phyloP scores from a whole-genome alignment of 1,140 invertebrate species.

The Achroia grisella region DNA sequence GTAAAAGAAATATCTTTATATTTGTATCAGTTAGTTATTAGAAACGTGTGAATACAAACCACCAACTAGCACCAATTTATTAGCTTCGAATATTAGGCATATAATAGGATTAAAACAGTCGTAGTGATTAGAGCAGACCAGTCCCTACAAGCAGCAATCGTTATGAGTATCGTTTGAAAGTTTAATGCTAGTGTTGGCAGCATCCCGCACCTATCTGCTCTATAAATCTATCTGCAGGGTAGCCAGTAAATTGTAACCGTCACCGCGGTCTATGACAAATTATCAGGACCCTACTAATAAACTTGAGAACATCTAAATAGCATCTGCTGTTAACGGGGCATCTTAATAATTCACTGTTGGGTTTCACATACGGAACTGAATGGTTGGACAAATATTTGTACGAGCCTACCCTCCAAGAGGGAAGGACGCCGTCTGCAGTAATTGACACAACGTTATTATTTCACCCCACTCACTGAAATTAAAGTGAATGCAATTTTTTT shows the following conservation, averaged over 20 bases:
- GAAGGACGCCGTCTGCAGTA: no score
- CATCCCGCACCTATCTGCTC: constrained; percentile 11
- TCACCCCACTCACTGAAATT: no score
- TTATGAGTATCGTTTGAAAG: constrained; percentile 1
- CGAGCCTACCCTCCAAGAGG: not conserved
- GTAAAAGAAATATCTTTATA: no score
- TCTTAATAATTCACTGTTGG: constrained; percentile 38
- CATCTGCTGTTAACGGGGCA: constrained; percentile 46
- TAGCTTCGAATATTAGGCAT: no score
- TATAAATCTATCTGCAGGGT: constrained; percentile 43
- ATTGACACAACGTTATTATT: no score
- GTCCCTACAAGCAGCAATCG: no score
- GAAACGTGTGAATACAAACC: no score
- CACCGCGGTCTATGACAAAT: constrained; percentile 51
- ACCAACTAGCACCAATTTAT: no score
- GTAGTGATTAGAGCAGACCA: no score
- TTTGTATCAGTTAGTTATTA: no score
- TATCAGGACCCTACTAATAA: constrained; percentile 40
- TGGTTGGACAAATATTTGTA: constrained; percentile 39
- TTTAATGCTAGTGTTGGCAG: not conserved
- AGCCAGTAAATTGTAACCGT: constrained; percentile 47
- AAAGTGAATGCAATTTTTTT: no score
- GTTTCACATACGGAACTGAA: constrained; percentile 10
- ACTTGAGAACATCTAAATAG: constrained; percentile 40
- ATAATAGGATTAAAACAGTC: no score